A percentile compares a stretch with the other conserved stretches of the same genome.
These are phyloP conservation scores for Lycaena phlaeas DNA, from an alignment of 2,888 invertebrate species.

Conservation along the genomic window DNA sequence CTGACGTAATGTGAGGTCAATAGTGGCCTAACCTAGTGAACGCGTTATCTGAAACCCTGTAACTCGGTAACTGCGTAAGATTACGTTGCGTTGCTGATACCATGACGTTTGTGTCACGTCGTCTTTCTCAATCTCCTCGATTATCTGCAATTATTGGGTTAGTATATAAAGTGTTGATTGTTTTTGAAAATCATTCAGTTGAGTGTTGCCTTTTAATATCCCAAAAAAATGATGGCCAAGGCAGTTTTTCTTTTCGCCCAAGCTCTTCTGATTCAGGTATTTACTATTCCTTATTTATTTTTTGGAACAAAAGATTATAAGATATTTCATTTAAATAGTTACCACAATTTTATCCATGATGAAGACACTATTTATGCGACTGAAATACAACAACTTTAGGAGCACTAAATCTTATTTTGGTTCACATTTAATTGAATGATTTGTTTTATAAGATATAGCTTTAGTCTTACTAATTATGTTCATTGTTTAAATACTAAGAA, in stretches of 20 bases:
- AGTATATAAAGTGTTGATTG: not conserved
- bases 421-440: too few species aligned
- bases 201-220: not conserved
- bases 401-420: too few species aligned
- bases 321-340: too few species aligned
- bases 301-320: too few species aligned
- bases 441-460: too few species aligned
- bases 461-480: too few species aligned
- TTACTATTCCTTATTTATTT: not conserved
- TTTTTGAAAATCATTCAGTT: not conserved
- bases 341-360: too few species aligned
- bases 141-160: not conserved
- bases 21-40: not conserved
- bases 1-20: too few species aligned
- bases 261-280: conserved; percentile 16
- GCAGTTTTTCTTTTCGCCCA: conserved; percentile 11
- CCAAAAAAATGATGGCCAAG: conserved; percentile 12
- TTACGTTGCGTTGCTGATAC: not conserved
- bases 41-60: not conserved
- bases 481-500: too few species aligned
- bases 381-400: too few species aligned
- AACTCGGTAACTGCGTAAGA: too few species aligned
- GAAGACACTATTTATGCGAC: too few species aligned
- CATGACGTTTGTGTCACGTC: not conserved
- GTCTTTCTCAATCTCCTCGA: not conserved